Evolutionary conservation across 2,888 invertebrate genomes (phyloP), one percentile per base, ranked within the genome.

Genomic region (Drosophila stalkeri): DNA sequence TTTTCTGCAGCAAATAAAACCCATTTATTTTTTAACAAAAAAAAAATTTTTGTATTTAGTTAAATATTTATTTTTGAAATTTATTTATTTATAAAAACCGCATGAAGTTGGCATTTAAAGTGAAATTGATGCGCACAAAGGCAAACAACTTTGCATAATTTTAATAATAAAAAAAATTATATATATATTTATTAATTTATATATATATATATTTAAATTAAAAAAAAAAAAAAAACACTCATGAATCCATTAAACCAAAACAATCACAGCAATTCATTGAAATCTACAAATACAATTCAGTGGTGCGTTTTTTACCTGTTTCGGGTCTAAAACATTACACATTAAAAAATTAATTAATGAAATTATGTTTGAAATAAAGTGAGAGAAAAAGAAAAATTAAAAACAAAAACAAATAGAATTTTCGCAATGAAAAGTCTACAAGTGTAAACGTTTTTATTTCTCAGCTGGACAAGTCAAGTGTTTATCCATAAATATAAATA

Each of bases 281-380:
- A 68, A 56, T 39, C 64, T 62, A 66, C 52, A 64, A 57, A 71
- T 61, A 86, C 65, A 88, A 88, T 83, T 86, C 80, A 88, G 81
- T 86, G 85, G 86, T 88, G 88, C 85, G 85, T 85, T 86, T 85
- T 85, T 81, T 88, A 87, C 81, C 83, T 75, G 18, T 64, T 14
- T 68, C 74, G 65, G 81, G 71, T 77, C 86, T 88, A 74, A 77
- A 81, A 87, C 85, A 81, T 80, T 80, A 81, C 76, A 79, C 65
- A 75, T 60, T 39, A 60, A 47, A 49, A 35, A 60, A 68, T 47
- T 59, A 44, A 65, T 52, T 61, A 46, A 35, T 27, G 14, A 57
- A 46, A 49, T 61, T 78, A 75, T 64, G 57, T 76, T 72, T 56
- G 60, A 82, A 84, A 86, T 81, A 86, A 84, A 83, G 66, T 55